A percentile compares a stretch with the other conserved stretches of the same genome.
Conservation (phyloP, 2,113 vertebrate genomes). For the Urocynchramus pylzowi region DNA sequence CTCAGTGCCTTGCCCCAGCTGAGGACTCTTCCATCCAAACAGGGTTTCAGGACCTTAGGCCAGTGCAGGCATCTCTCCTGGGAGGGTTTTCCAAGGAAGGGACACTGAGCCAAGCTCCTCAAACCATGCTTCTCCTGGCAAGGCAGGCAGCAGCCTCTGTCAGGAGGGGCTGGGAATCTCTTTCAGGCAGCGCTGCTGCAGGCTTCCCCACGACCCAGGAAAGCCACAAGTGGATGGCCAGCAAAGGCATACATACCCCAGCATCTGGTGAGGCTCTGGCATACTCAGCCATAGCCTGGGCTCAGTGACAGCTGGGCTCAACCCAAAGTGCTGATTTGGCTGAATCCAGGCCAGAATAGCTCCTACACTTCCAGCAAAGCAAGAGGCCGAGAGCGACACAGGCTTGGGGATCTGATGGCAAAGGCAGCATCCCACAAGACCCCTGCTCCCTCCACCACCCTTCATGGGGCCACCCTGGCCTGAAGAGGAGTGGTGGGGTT, state of each 20-base stretch:
- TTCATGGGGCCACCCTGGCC: not conserved
- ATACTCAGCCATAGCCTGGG: not conserved
- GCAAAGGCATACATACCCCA: not conserved
- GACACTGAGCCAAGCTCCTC: not conserved
- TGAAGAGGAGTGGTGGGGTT: not conserved
- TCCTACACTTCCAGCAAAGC: not conserved
- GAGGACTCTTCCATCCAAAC: not conserved
- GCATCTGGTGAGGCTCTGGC: not conserved
- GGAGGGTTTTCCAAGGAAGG: not conserved
- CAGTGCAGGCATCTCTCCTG: not conserved
- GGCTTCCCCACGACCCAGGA: not conserved
- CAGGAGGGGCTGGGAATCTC: not conserved
- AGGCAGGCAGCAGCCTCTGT: not conserved
- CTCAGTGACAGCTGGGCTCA: not conserved
- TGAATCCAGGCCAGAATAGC: conserved; percentile 13
- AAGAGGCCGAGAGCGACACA: not conserved
- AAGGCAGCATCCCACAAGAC: conserved; percentile 10
- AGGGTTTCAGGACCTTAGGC: not conserved
- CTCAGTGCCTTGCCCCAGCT: not conserved
- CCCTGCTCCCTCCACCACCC: not conserved
- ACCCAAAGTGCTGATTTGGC: not conserved
- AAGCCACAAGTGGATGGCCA: not conserved
- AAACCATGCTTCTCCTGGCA: accelerated
- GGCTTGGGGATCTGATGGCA: not conserved
- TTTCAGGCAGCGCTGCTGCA: accelerated